Evolutionary conservation across 2,113 vertebrate genomes (phyloP), one percentile per base, ranked within the genome.

Genomic region (Zosterops japonicus): DNA sequence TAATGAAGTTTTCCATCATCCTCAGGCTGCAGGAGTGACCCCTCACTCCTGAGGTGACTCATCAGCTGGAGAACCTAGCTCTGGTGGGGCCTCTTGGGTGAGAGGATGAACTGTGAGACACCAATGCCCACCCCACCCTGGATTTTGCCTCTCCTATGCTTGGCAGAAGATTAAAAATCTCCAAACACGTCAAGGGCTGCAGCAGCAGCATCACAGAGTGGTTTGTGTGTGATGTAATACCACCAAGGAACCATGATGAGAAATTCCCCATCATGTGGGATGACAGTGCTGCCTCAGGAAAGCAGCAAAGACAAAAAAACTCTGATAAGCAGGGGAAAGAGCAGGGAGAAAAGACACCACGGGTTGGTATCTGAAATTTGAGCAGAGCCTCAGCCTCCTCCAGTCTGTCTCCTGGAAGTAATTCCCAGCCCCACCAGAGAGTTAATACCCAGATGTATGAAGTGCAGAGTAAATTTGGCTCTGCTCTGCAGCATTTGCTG

Each of bases 391-490:
- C 92, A 77, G 78, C 46, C 67, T 81, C 67, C 87, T 90, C 84
- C 63, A 57, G 68, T 46, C 55, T 36, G 91, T 85, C 89, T 93
- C 93, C 82, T 96, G 87, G 94, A 96, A 91, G 64, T 46, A 35
- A 95, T 94, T 93, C 70, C n/a, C 75, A 87, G 8, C 14, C 39
- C n/a, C 64, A 57, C 6, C 74, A 91, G 82, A 0, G 1, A 92
- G 78, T 59, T 69, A 85, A 94, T 87, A 47, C 82, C 91, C 90
- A 85, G 89, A 41, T 76, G 91, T 93, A 83, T 55, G 91, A 87
- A 88, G 87, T 6, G 44, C 59, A 24, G 87, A 22, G 63, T 55
- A 52, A 57, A 72, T 93, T 25, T 86, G 94, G 93, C 91, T 95
- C 63, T 3, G 12, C 64, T 55, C 49, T 52, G 78, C 67, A 74